phyloP scores from a whole-genome alignment of 2,797 vertebrate genomes.

The Eurystomus glaucurus region DNA sequence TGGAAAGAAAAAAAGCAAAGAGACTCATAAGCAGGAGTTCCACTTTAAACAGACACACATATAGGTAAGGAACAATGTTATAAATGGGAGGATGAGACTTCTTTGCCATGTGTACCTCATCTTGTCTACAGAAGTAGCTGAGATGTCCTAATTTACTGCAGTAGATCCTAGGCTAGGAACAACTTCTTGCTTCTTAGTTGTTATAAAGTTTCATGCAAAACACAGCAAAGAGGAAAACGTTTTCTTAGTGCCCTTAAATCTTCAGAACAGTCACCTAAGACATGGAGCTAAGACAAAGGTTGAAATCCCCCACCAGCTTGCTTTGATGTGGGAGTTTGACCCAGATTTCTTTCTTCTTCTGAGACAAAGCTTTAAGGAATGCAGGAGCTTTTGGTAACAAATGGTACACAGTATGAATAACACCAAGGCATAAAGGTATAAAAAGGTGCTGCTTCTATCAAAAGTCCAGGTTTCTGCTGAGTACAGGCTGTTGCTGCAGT shows the following conservation, averaged over 20 bases:
- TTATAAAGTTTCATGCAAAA: constrained; percentile 51
- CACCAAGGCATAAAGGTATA: not conserved
- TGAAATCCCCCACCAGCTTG: constrained; percentile 50
- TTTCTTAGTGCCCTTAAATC: constrained; percentile 49
- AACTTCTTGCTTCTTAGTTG: constrained; percentile 15
- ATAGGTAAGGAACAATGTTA: constrained; percentile 32
- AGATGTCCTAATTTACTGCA: constrained; percentile 49
- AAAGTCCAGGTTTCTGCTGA: not conserved
- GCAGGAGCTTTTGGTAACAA: constrained; percentile 26
- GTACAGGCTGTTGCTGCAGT: not conserved
- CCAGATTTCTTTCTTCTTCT: constrained; percentile 56
- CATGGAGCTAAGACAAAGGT: constrained; percentile 33
- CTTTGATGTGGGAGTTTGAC: constrained; percentile 58
- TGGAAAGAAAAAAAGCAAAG: not conserved
- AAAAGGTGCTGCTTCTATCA: not conserved
- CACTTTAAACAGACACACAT: not conserved
- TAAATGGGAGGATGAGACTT: constrained; percentile 10
- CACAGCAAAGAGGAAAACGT: not conserved
- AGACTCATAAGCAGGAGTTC: not conserved
- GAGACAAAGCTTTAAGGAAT: constrained; percentile 63
- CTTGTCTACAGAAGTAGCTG: constrained; percentile 3
- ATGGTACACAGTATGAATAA: constrained; percentile 33
- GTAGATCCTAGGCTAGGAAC: not conserved
- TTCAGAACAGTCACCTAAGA: constrained; percentile 43
- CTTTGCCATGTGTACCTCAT: not conserved